Evolutionary conservation across 2,888 invertebrate genomes (phyloP).

Genomic region (Hydrotaea cyrtoneurina): DNA sequence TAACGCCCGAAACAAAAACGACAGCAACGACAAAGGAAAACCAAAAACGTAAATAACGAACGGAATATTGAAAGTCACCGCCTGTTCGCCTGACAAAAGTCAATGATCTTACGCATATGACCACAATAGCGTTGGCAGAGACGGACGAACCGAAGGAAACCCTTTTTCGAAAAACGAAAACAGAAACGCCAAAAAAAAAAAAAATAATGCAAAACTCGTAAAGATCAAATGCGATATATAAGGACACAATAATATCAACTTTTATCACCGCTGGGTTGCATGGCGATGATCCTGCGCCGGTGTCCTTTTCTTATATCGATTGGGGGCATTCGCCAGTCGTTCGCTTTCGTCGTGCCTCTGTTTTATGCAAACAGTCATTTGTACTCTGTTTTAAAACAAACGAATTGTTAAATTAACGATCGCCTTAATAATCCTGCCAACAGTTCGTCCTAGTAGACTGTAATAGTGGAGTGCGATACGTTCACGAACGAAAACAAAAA

Average conservation of each 20-base stretch:
- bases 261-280: constrained; percentile 42
- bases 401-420: constrained; percentile 50
- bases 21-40: background rate
- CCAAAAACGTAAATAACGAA: background rate
- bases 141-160: background rate
- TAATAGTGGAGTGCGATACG: background rate
- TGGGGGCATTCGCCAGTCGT: background rate
- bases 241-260: constrained; percentile 61
- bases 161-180: background rate
- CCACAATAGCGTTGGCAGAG: constrained; percentile 48
- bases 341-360: background rate
- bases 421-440: constrained; percentile 44
- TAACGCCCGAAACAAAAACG: background rate
- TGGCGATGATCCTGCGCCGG: constrained; percentile 35
- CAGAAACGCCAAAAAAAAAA: constrained; percentile 6
- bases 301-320: background rate
- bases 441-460: background rate
- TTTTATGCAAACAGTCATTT: constrained; percentile 12
- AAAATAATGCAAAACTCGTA: constrained; percentile 48
- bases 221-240: constrained; percentile 54
- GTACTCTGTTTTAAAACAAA: constrained; percentile 31
- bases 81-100: constrained; percentile 68
- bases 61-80: constrained; percentile 14
- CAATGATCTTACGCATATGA: constrained; percentile 66
- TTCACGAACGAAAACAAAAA: background rate